phyloP scores from a whole-genome alignment of 2,888 invertebrate species.

The Pristionchus japonicus region DNA sequence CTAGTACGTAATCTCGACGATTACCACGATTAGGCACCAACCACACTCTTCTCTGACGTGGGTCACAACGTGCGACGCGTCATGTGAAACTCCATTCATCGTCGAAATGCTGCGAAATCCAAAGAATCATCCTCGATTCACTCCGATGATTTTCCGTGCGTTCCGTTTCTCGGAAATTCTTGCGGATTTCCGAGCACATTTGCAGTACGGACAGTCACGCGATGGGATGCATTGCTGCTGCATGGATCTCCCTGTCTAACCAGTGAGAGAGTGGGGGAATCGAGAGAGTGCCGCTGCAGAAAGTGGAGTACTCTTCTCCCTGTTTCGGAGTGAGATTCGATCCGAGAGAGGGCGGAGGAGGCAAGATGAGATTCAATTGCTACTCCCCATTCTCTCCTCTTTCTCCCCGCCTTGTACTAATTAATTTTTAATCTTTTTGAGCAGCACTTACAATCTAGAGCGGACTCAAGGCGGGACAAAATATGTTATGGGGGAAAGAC shows the following conservation, averaged over 20 bases:
- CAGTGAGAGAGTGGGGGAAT: no score
- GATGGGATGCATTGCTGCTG: no score
- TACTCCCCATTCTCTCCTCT: background rate
- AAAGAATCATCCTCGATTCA: background rate
- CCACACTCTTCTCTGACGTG: background rate
- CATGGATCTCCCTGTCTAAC: no score
- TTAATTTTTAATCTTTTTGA: conserved; percentile 38
- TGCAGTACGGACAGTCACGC: conserved; percentile 6
- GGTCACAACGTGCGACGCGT: background rate
- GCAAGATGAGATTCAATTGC: conserved; percentile 3
- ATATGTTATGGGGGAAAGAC: background rate
- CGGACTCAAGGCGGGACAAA: background rate
- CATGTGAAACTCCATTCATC: conserved; percentile 5
- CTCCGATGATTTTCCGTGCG: background rate
- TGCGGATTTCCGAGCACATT: background rate
- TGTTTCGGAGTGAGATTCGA: background rate
- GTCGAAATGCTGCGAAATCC: background rate
- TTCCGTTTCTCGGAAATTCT: background rate
- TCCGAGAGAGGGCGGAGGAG: background rate
- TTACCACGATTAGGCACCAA: background rate
- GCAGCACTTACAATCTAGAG: conserved; percentile 1
- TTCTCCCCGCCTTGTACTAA: no score
- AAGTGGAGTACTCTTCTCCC: background rate
- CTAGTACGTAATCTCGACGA: background rate
- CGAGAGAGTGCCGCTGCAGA: no score